Evolutionary conservation across 2,113 vertebrate genomes (phyloP), one percentile per base, ranked within the genome.

Genomic region (Pholis gunnellus): DNA sequence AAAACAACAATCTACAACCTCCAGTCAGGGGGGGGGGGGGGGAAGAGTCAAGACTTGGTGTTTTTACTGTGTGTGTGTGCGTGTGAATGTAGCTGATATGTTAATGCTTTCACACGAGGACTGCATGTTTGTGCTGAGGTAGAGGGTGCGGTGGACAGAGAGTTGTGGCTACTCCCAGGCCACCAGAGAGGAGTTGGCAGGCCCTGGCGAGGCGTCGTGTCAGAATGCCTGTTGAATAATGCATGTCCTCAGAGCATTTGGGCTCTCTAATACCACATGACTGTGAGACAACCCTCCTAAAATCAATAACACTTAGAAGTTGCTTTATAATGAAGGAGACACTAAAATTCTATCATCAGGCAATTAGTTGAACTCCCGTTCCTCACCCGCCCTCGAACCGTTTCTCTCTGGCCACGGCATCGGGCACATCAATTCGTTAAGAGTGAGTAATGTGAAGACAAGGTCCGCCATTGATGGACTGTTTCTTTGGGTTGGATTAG

Each of bases 301-400:
- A 94, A 96, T 97, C 96, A 95, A 97, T 97, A 97, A 93, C 95
- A 96, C 96, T 97, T 96, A 97, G 94, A 94, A 95, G 92, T 92
- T 95, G 94, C 94, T 93, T 88, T 94, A 95, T 94, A 94, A 95
- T 95, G 95, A 96, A 94, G 94, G 92, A 94, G 93, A 94, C 82
- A 92, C 92, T 92, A 92, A 95, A 94, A 81, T 88, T 95, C 92
- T 94, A 95, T 94, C 94, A 94, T 94, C 91, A 85, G 88, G 92
- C 94, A 94, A 94, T 94, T 95, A 96, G 94, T 92, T 91, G 84
- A 89, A 90, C 89, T 83, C 79, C 75, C 82, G 82, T 83, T 86
- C 77, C 75, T 87, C 78, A 84, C 52, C 72, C 82, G 63, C 77
- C 66, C 87, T 66, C 66, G 68, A 13, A 13, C 68, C 69, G 65